Percentiles rank a stretch among this genome's conserved stretches.
Conservation (phyloP, 2,888 invertebrate species). For the Choreutis nemorana region DNA sequence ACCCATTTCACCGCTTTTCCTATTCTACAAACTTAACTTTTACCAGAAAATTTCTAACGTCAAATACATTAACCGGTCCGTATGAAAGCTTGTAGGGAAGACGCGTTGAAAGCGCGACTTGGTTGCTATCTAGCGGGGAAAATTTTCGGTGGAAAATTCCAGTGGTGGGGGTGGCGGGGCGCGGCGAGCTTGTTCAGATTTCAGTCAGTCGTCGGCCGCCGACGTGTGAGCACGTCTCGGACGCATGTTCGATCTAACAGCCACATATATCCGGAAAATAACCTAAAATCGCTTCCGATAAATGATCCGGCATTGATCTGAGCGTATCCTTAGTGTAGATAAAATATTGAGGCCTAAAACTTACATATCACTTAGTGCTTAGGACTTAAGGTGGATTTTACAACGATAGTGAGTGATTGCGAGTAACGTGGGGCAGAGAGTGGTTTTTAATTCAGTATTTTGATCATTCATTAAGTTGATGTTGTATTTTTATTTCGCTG, state of each 20-base stretch:
- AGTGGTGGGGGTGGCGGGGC: conserved; percentile 14
- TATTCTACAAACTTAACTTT: too few species aligned
- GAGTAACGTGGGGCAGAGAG: too few species aligned
- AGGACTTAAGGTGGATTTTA: conserved; percentile 8
- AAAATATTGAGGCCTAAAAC: conserved; percentile 34
- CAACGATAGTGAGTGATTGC: conserved; percentile 8
- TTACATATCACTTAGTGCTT: conserved; percentile 34
- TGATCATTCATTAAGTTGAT: too few species aligned
- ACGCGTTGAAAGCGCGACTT: not conserved
- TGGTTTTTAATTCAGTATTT: too few species aligned
- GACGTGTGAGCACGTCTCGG: conserved; percentile 27
- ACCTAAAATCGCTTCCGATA: not conserved
- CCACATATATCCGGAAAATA: conserved; percentile 1
- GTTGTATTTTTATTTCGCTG: too few species aligned
- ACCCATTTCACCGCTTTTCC: conserved; percentile 42
- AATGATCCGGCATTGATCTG: too few species aligned
- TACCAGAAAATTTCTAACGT: too few species aligned
- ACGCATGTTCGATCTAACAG: conserved; percentile 16
- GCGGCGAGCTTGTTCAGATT: conserved; percentile 7
- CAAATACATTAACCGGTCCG: too few species aligned
- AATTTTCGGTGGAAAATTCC: not conserved
- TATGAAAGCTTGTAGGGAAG: too few species aligned
- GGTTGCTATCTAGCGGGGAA: not conserved
- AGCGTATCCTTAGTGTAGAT: too few species aligned
- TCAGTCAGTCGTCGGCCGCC: conserved; percentile 49